Conservation (phyloP, 2,113 vertebrate genomes). For the Poeciliopsis prolifica region DNA sequence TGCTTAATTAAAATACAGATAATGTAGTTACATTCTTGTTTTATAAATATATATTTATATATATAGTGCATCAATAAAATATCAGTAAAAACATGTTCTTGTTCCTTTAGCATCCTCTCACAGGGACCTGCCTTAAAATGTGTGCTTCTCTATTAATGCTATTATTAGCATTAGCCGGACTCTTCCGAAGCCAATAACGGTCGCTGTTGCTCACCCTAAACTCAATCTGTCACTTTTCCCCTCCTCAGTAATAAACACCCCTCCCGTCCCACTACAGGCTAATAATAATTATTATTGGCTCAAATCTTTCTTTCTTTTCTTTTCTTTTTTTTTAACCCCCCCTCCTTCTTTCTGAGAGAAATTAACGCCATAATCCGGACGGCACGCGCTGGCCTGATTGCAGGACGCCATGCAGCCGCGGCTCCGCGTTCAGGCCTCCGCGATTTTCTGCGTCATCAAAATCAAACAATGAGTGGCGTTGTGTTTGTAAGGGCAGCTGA, state of each 20-base stretch:
- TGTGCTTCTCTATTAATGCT: neutral
- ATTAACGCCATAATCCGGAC: conserved; percentile 98
- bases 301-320: conserved; percentile 72
- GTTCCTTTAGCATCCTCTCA: neutral
- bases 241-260: conserved; percentile 87
- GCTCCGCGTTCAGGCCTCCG: conserved; percentile 84
- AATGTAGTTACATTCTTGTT: neutral
- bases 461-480: conserved; percentile 81
- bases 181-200: conserved; percentile 81
- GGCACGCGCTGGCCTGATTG: conserved; percentile 97
- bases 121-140: neutral
- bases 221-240: conserved; percentile 89
- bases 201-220: conserved; percentile 45
- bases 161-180: neutral
- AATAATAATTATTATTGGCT: conserved; percentile 96
- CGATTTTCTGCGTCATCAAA: conserved; percentile 91
- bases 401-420: conserved; percentile 83
- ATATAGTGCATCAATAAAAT: neutral
- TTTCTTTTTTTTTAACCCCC: conserved; percentile 55
- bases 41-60: too few relatives aligned
- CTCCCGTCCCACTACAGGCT: conserved; percentile 69
- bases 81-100: neutral
- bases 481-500: conserved; percentile 74
- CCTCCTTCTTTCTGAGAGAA: conserved; percentile 79
- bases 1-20: neutral